Conservation (phyloP, 2,797 vertebrate species). For the Catostomus latipinnis region DNA sequence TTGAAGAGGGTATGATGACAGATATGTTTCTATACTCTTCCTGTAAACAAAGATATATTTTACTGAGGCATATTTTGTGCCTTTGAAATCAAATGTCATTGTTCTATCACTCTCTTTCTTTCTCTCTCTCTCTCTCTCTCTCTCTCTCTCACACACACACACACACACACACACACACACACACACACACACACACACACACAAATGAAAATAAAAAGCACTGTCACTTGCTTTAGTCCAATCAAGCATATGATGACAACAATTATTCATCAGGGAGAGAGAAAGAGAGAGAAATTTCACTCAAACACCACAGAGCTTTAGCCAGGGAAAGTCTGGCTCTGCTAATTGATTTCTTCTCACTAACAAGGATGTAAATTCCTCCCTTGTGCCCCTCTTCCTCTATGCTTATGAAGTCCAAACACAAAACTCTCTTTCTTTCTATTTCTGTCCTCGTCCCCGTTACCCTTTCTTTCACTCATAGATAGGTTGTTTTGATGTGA, state of each 20-base stretch:
- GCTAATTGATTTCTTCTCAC: slow-evolving; percentile 78
- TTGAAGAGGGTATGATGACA: neutral
- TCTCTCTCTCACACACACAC: neutral
- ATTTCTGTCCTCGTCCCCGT: slow-evolving; percentile 62
- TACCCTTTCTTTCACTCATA: slow-evolving; percentile 49
- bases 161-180: neutral
- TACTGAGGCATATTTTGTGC: slow-evolving; percentile 20
- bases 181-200: neutral
- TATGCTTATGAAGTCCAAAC: slow-evolving; percentile 83
- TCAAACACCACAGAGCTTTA: slow-evolving; percentile 58
- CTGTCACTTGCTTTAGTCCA: slow-evolving; percentile 7
- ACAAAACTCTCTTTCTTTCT: slow-evolving; percentile 72
- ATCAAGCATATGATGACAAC: slow-evolving; percentile 3
- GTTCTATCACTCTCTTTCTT: neutral
- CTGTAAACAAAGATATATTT: slow-evolving; percentile 27
- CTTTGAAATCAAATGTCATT: slow-evolving; percentile 2
- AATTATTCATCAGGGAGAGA: slow-evolving; percentile 43
- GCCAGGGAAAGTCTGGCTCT: slow-evolving; percentile 62
- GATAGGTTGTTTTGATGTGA: slow-evolving; percentile 84
- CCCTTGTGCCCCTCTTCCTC: slow-evolving; percentile 82
- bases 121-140: neutral
- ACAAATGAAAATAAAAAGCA: neutral
- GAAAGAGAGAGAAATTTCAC: slow-evolving; percentile 61
- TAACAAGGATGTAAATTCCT: slow-evolving; percentile 84
- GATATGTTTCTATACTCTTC: neutral